phyloP scores from a whole-genome alignment of 2,113 vertebrate genomes.

The Accipiter virgatus region DNA sequence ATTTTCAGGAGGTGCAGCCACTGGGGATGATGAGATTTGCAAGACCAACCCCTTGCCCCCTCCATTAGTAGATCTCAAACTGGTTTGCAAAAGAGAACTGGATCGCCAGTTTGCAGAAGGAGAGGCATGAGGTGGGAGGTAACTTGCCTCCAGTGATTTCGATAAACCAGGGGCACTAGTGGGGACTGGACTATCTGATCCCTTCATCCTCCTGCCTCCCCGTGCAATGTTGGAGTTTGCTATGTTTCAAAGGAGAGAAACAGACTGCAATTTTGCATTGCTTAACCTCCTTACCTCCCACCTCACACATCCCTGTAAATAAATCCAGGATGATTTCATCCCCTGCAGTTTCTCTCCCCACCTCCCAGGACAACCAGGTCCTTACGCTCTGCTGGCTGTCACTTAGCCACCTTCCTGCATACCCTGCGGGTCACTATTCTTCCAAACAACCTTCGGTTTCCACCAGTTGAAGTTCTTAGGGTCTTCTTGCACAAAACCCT shows the following conservation, averaged over 20 bases:
- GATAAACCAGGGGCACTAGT: neutral
- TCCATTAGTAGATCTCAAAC: neutral
- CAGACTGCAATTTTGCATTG: fast-evolving
- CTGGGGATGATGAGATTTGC: fast-evolving
- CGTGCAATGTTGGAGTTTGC: fast-evolving
- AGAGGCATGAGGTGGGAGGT: fast-evolving
- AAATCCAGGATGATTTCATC: neutral
- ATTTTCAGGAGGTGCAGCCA: neutral
- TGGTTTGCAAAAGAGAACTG: neutral
- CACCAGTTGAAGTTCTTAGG: neutral
- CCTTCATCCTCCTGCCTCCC: neutral
- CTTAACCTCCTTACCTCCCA: neutral
- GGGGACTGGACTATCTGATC: fast-evolving
- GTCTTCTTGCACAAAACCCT: neutral
- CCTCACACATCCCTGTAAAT: fast-evolving
- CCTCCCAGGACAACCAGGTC: neutral
- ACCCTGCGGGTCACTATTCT: neutral
- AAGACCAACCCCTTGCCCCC: neutral
- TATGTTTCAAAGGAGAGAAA: fast-evolving
- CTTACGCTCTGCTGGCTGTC: neutral
- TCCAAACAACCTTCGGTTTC: neutral
- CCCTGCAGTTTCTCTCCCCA: neutral
- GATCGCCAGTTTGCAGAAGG: neutral
- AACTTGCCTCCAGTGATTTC: fast-evolving
- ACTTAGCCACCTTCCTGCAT: neutral